Percentiles rank a stretch among this genome's conserved stretches.
These are phyloP conservation scores for Morpho deidamia DNA, from an alignment of 2,888 invertebrate genomes.

Conservation along the genomic window DNA sequence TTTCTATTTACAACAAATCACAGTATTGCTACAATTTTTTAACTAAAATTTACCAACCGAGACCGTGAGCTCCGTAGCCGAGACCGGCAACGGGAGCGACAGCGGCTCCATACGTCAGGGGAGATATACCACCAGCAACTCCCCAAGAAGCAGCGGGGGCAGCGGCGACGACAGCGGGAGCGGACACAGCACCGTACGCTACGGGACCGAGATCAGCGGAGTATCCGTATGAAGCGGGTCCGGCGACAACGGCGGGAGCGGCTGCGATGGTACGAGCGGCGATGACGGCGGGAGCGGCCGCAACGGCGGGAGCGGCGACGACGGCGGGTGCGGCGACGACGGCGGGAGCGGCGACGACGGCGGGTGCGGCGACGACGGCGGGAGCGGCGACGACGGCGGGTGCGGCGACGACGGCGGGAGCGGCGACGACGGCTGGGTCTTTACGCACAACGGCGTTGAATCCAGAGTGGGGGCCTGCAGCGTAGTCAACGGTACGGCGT, in stretches of 20 bases:
- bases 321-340: constrained; percentile 1
- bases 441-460: constrained; percentile 76
- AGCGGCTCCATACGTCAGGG: constrained; percentile 25
- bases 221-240: not conserved
- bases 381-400: constrained; percentile 25
- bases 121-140: constrained; percentile 14
- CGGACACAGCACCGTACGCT: constrained; percentile 22
- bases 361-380: constrained; percentile 10
- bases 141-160: constrained; percentile 18
- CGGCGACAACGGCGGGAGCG: constrained; percentile 16
- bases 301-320: not conserved
- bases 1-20: not conserved
- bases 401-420: constrained; percentile 31
- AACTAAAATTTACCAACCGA: constrained; percentile 23
- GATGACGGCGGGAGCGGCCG: constrained; percentile 17
- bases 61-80: constrained; percentile 34
- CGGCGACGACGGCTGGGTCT: constrained; percentile 46
- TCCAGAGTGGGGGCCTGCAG: constrained; percentile 64
- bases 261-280: constrained; percentile 26
- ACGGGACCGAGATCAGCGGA: not conserved
- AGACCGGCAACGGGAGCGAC: constrained; percentile 23
- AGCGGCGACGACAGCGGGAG: constrained; percentile 22
- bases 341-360: constrained; percentile 10
- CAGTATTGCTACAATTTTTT: not conserved
- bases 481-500: constrained; percentile 73